Evolutionary conservation across 2,113 vertebrate genomes (phyloP).

Genomic region (Nothoprocta pentlandii): DNA sequence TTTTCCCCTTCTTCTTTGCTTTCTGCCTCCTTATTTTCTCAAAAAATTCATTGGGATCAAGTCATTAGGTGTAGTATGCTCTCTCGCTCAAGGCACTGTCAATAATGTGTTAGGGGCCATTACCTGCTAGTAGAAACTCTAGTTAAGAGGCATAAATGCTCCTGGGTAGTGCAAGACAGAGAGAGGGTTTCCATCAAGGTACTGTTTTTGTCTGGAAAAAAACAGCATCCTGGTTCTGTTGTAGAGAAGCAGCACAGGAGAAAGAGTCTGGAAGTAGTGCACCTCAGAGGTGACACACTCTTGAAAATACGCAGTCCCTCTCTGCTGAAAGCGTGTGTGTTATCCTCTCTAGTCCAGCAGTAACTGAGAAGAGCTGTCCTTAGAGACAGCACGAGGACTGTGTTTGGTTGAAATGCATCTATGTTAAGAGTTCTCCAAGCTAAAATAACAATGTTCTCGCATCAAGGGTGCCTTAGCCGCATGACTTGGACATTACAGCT

Average conservation of each 20-base stretch:
- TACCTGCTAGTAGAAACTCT: not conserved
- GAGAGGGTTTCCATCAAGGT: not conserved
- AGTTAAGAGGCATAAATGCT: not conserved
- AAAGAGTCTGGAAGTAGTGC: not conserved
- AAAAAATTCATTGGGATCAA: not conserved
- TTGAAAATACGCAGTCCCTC: not conserved
- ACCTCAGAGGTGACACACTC: not conserved
- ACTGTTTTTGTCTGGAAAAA: not conserved
- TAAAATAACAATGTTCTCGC: not conserved
- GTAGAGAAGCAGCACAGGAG: not conserved
- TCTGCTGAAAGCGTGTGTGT: not conserved
- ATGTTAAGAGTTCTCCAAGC: not conserved
- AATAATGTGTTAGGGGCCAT: not conserved
- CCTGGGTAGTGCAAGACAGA: not conserved
- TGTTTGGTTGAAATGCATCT: not conserved
- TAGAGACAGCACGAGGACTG: not conserved
- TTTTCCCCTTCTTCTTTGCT: not conserved
- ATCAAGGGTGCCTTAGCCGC: not conserved
- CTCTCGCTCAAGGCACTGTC: not conserved
- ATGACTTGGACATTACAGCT: not conserved
- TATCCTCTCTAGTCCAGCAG: not conserved
- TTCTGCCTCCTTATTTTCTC: not conserved
- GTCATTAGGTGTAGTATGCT: not conserved
- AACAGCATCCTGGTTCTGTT: not conserved
- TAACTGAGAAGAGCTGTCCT: not conserved